phyloP scores from a whole-genome alignment of 64 coral and sea anemone genomes.

The Porites lutea region DNA sequence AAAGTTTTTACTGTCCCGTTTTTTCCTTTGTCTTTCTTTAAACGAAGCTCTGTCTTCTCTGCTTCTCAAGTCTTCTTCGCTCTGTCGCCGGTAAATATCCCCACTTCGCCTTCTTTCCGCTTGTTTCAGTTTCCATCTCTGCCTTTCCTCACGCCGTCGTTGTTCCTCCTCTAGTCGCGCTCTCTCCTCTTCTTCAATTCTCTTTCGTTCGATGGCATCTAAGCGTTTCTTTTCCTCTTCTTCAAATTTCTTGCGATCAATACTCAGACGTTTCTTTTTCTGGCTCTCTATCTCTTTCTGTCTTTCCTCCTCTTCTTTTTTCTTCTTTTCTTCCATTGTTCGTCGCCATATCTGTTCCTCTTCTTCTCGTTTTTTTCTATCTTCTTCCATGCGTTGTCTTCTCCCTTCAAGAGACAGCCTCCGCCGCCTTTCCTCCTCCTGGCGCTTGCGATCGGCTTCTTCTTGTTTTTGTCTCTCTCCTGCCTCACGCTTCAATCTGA shows the following conservation, averaged over 20 bases:
- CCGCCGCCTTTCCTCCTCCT: constrained; percentile 15
- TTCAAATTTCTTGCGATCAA: constrained; percentile 64
- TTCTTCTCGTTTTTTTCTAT: constrained; percentile 29
- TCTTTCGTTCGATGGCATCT: constrained; percentile 49
- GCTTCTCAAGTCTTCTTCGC: constrained; percentile 37
- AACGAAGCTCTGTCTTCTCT: constrained; percentile 30
- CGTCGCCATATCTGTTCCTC: constrained; percentile 33
- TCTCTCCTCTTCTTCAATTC: constrained; percentile 56
- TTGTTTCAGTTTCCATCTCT: constrained; percentile 46
- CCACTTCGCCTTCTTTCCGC: constrained; percentile 35
- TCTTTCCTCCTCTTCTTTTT: constrained; percentile 26
- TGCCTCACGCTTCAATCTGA: constrained; percentile 29
- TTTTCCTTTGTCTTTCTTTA: constrained; percentile 45
- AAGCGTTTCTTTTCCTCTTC: constrained; percentile 59
- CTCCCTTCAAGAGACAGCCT: constrained; percentile 10
- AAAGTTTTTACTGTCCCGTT: constrained; percentile 24
- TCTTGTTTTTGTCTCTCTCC: constrained; percentile 37
- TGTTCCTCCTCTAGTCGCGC: constrained; percentile 21
- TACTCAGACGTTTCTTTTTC: constrained; percentile 21
- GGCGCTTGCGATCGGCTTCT: constrained; percentile 34
- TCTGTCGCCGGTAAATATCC: constrained; percentile 29
- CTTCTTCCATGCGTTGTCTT: constrained; percentile 16
- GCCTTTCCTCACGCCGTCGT: constrained; percentile 20
- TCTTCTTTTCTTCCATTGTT: constrained; percentile 25
- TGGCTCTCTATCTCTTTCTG: constrained; percentile 30